Evolutionary conservation across 2,113 vertebrate species (phyloP).

Genomic region (Tympanuchus pallidicinctus): DNA sequence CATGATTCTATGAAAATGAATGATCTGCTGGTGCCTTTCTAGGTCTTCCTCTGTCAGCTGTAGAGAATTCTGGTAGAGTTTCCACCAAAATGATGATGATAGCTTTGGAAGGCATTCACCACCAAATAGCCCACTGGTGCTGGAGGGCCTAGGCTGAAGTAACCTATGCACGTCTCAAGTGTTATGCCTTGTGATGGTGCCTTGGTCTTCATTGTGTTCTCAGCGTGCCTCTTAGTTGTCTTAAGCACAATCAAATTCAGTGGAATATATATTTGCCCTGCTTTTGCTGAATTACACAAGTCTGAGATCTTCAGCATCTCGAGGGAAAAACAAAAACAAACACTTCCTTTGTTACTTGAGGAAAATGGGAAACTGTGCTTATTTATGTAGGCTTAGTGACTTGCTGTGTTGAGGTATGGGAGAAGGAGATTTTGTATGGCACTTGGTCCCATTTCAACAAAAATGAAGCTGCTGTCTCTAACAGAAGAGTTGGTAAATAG

Average conservation of each 20-base stretch:
- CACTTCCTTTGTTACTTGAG: background rate
- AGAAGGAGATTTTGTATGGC: background rate
- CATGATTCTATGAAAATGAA: background rate
- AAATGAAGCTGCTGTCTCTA: background rate
- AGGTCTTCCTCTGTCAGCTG: background rate
- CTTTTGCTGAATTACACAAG: background rate
- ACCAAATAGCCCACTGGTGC: background rate
- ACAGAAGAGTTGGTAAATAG: background rate
- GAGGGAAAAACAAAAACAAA: background rate
- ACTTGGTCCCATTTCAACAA: background rate
- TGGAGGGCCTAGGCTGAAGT: background rate
- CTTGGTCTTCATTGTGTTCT: background rate
- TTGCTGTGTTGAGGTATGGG: background rate
- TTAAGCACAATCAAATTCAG: background rate
- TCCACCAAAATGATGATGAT: background rate
- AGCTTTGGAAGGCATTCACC: background rate
- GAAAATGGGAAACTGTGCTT: background rate
- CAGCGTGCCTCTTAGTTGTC: background rate
- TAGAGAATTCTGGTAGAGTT: background rate
- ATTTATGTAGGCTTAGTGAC: fast-evolving
- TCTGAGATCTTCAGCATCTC: background rate
- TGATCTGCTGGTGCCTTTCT: fast-evolving
- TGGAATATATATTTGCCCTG: background rate
- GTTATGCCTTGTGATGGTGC: background rate
- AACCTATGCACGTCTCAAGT: background rate